Evolutionary conservation across 2,797 vertebrate species (phyloP), one percentile per base, ranked within the genome.

Genomic region (Pelochelys cantorii): DNA sequence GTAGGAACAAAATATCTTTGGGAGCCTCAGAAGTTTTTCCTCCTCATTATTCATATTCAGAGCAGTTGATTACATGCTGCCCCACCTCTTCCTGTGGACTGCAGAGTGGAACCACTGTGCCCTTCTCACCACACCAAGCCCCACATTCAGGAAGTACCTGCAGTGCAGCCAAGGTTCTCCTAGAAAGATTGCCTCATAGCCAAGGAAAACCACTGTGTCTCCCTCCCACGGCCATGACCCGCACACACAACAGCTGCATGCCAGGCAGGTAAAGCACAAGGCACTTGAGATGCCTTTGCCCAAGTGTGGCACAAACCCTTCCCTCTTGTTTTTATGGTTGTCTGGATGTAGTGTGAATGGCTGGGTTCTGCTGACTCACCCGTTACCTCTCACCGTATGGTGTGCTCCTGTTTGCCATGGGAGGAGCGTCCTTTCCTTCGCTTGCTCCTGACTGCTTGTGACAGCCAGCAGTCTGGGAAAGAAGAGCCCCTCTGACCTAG

Each of bases 81-180:
- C 23, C 34, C 74, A 75, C 12, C 37, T 75, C 37, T 48, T 75
- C 74, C 52, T 34, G 52, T 56, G 81, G 5, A 25, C 71, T 94
- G 27, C 78, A 55, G 92, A 95, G 90, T 42, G 75, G 87, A 18
- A 18, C 65, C 91, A 18, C 83, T 91, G 88, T 94, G 83, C 81
- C 91, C 25, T 23, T 71, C 83, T 89, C 48, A 31, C 7, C 42
- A 56, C 23, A 65, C 12, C 65, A 56, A 74, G 65, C 84, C 88
- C 53, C 62, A 74, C 0, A 0, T 83, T 85, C 65, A 92, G 85
- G 25, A 90, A 80, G 12, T 34, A 18, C 79, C 82, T 90, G 65
- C 79, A 94, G 68, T 82, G 90, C 88, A 92, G 54, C 18, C 15
- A 34, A 48, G 60, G 23, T 31, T 88, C 25, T 92, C 91, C 93